Conservation (phyloP, 2,113 vertebrate species). For the Microtus oregoni region DNA sequence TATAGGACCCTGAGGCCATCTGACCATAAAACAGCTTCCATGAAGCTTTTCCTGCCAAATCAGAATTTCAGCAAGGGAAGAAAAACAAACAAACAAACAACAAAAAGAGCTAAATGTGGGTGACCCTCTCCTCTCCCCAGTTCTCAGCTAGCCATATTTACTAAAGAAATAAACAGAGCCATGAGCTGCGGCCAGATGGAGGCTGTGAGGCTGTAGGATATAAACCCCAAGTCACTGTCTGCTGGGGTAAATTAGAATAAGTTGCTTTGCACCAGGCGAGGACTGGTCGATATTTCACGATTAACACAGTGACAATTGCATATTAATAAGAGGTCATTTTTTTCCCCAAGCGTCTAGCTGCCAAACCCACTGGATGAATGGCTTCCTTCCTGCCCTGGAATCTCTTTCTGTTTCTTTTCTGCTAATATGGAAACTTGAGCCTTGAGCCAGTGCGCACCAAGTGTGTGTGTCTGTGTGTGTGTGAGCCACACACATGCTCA, state of each 20-base stretch:
- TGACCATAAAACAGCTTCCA: constrained; percentile 43
- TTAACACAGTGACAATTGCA: constrained; percentile 76
- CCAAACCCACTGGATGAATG: constrained; percentile 45
- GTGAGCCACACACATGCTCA: neutral
- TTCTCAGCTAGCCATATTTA: neutral
- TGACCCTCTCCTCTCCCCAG: neutral
- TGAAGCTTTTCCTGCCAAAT: constrained; percentile 35
- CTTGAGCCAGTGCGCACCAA: neutral
- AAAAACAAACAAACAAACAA: constrained; percentile 42
- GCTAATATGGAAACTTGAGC: neutral
- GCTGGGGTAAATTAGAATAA: constrained; percentile 69
- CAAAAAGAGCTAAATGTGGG: neutral
- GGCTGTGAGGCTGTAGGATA: neutral
- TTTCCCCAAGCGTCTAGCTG: constrained; percentile 53
- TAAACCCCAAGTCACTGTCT: constrained; percentile 21
- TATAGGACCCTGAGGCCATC: constrained; percentile 20
- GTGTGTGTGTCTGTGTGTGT: neutral
- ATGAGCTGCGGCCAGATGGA: neutral
- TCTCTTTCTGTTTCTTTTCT: constrained; percentile 33
- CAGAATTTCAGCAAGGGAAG: constrained; percentile 56
- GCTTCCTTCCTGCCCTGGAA: neutral
- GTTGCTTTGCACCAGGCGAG: constrained; percentile 74
- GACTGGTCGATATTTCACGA: constrained; percentile 79
- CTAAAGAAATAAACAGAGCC: constrained; percentile 12
- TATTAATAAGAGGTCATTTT: constrained; percentile 67